These are phyloP conservation scores for Cassiopea xamachana DNA, from an alignment of 30 jellyfish, hydroid and myxozoan species.

Conservation along the genomic window DNA sequence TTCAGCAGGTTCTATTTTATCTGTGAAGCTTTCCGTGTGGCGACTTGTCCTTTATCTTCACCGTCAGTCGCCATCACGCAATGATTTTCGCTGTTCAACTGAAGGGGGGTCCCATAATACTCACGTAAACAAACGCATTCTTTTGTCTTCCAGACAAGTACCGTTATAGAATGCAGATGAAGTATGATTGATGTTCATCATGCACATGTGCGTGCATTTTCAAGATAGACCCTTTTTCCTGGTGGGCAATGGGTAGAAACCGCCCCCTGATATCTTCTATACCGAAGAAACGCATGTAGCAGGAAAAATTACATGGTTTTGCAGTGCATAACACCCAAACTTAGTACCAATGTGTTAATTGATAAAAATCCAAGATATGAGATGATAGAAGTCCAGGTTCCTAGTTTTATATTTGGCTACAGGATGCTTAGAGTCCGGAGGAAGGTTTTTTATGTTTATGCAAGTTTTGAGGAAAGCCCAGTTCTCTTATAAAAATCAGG, in stretches of 20 bases:
- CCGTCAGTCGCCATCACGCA: constrained; percentile 55
- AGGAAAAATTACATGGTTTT: no score
- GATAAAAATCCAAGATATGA: no score
- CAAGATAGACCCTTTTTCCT: neutral
- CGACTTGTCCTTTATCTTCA: constrained; percentile 71
- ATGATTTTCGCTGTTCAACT: constrained; percentile 4
- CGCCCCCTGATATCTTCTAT: neutral
- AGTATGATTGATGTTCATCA: neutral
- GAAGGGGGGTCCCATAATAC: constrained; percentile 18
- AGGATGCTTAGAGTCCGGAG: no score
- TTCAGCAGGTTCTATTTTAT: constrained; percentile 46
- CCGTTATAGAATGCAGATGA: neutral
- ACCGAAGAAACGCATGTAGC: no score
- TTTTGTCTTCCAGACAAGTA: neutral
- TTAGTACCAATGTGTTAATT: no score
- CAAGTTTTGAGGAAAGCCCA: no score
- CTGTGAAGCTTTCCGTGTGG: constrained; percentile 67
- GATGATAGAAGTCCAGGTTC: no score
- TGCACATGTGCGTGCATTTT: neutral
- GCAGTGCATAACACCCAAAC: no score
- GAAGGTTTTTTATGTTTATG: no score
- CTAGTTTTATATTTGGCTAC: no score
- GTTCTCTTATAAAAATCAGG: no score
- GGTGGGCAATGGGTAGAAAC: neutral
- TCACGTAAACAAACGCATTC: neutral